These are phyloP conservation scores for Ochropleura leucogaster DNA, from an alignment of 2,888 invertebrate species.

Conservation along the genomic window DNA sequence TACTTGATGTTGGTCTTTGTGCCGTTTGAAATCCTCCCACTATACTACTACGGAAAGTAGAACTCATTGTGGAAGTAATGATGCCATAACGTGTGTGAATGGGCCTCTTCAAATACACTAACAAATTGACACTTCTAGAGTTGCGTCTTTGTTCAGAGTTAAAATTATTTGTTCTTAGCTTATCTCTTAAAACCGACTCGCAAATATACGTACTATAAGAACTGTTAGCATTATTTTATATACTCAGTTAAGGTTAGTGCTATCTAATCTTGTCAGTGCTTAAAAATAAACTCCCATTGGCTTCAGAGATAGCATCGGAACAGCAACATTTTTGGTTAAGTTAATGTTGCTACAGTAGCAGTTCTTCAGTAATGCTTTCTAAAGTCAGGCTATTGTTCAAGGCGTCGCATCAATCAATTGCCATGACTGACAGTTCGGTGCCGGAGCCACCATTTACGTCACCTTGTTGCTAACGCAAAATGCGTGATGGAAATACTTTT, in stretches of 20 bases:
- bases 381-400: constrained; percentile 66
- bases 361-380: constrained; percentile 61
- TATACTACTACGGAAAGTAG: constrained; percentile 32
- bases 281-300: constrained; percentile 43
- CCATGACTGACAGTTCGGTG: constrained; percentile 73
- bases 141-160: constrained; percentile 28
- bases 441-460: constrained; percentile 70
- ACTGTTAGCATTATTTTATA: constrained; percentile 39
- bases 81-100: constrained; percentile 27
- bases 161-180: constrained; percentile 38
- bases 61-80: constrained; percentile 29
- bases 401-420: constrained; percentile 74
- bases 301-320: constrained; percentile 36
- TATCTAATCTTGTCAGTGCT: constrained; percentile 61
- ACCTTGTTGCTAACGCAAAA: constrained; percentile 58
- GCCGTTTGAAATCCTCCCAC: constrained; percentile 34
- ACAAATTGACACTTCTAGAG: constrained; percentile 25
- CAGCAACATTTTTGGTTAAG: constrained; percentile 42
- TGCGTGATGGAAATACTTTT: constrained; percentile 71
- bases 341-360: constrained; percentile 28
- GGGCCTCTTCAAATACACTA: constrained; percentile 30
- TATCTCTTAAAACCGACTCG: constrained; percentile 35
- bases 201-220: constrained; percentile 42
- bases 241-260: constrained; percentile 41
- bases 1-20: constrained; percentile 41